A percentile compares a stretch with the other conserved stretches of the same genome.
Conservation (phyloP, 2,797 vertebrate species). For the Thripadectes ignobilis region DNA sequence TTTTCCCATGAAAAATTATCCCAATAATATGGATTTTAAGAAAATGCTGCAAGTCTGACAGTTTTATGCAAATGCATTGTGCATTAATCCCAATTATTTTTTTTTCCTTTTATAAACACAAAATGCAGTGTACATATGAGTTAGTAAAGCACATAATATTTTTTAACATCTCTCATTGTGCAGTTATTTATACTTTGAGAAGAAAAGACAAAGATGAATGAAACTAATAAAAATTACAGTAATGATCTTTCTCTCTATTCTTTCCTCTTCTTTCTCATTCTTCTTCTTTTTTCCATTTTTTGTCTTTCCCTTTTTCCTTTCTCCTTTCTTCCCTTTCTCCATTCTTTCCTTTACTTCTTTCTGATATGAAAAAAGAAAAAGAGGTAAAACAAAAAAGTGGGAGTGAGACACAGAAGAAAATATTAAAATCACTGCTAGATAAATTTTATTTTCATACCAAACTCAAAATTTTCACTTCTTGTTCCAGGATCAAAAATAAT, state of each 20-base stretch:
- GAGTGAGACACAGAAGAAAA: fast-evolving
- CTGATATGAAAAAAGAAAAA: neutral
- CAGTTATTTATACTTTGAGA: neutral
- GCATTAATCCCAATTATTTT: neutral
- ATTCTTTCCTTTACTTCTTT: neutral
- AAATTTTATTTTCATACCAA: neutral
- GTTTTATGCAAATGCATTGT: neutral
- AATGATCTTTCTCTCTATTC: neutral
- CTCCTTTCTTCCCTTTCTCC: neutral
- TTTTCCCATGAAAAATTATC: neutral
- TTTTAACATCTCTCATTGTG: neutral
- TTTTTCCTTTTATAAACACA: neutral
- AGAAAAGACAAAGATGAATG: neutral
- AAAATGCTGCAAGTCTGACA: neutral
- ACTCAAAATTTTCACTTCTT: neutral
- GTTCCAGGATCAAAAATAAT: neutral
- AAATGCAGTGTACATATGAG: neutral
- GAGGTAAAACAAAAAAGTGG: neutral
- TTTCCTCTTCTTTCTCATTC: neutral
- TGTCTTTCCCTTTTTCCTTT: fast-evolving
- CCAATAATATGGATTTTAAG: neutral
- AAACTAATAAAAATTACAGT: neutral
- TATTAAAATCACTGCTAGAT: neutral
- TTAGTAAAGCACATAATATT: neutral
- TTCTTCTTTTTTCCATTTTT: neutral